These are phyloP conservation scores for Sinodicranocentrus sp. DNA, from an alignment of 2,888 invertebrate species.

Conservation along the genomic window DNA sequence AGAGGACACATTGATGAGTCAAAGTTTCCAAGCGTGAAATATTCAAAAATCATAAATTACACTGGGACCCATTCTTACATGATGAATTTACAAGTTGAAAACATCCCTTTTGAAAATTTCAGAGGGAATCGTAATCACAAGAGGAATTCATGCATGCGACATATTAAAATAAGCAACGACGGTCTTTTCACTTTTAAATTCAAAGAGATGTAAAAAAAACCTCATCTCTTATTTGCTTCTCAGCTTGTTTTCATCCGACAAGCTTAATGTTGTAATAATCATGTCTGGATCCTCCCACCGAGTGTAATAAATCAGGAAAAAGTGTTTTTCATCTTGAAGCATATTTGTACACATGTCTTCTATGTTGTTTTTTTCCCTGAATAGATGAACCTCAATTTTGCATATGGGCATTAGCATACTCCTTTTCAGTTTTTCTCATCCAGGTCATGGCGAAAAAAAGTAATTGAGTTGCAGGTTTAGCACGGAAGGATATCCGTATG, in stretches of 20 bases:
- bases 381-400: too few relatives aligned
- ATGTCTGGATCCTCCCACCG: constrained; percentile 24
- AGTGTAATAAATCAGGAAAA: constrained; percentile 11
- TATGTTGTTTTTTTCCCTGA: too few relatives aligned
- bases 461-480: too few relatives aligned
- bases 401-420: not conserved
- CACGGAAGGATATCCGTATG: too few relatives aligned
- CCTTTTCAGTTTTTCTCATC: not conserved
- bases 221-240: not conserved
- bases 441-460: constrained; percentile 26
- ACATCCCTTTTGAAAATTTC: too few relatives aligned
- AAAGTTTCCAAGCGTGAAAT: constrained; percentile 16
- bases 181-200: not conserved
- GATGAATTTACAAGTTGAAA: too few relatives aligned
- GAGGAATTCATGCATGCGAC: constrained; percentile 5
- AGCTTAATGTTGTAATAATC: constrained; percentile 19
- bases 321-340: not conserved
- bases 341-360: constrained; percentile 1
- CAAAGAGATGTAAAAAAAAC: too few relatives aligned
- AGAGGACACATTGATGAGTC: constrained; percentile 23
- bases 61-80: too few relatives aligned
- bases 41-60: constrained; percentile 13
- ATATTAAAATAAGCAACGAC: not conserved
- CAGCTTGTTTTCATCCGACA: not conserved
- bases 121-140: constrained; percentile 10